Conservation (phyloP, 2,888 invertebrate species). For the Tholera decimalis region DNA sequence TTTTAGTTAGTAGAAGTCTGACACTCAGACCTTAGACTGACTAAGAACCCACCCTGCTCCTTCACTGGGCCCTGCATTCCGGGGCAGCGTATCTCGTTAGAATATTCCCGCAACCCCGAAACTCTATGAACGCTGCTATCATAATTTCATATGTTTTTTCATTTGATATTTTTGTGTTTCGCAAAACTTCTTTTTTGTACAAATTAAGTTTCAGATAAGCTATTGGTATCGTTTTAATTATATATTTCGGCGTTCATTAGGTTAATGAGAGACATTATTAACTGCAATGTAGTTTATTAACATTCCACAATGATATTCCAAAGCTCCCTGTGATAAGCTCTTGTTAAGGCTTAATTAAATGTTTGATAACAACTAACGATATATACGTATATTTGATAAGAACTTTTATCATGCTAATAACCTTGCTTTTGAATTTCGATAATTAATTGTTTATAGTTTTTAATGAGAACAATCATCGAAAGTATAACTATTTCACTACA, state of each 20-base stretch:
- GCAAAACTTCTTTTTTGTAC: neutral
- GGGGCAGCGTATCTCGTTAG: too few species aligned
- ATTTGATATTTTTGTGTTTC: neutral
- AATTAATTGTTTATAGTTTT: constrained; percentile 23
- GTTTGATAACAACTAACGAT: constrained; percentile 50
- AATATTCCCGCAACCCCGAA: too few species aligned
- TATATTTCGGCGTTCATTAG: constrained; percentile 40
- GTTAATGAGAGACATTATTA: constrained; percentile 32
- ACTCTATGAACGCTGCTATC: constrained; percentile 40
- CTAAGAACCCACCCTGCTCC: too few species aligned
- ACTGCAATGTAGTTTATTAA: constrained; percentile 45
- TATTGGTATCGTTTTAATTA: constrained; percentile 25
- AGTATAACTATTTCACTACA: constrained; percentile 2
- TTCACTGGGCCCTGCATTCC: too few species aligned
- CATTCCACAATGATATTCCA: constrained; percentile 73
- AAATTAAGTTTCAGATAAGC: constrained; percentile 14
- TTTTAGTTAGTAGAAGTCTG: too few species aligned
- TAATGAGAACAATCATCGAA: constrained; percentile 27
- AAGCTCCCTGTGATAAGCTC: constrained; percentile 77
- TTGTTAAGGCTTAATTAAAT: constrained; percentile 48
- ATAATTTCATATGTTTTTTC: too few species aligned
- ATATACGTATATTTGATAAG: constrained; percentile 46
- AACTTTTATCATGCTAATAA: constrained; percentile 29
- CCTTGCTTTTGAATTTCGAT: constrained; percentile 36
- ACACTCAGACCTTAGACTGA: too few species aligned